Evolutionary conservation across 2,797 vertebrate genomes (phyloP), one percentile per base, ranked within the genome.

Genomic region (Adelosebastes latens): DNA sequence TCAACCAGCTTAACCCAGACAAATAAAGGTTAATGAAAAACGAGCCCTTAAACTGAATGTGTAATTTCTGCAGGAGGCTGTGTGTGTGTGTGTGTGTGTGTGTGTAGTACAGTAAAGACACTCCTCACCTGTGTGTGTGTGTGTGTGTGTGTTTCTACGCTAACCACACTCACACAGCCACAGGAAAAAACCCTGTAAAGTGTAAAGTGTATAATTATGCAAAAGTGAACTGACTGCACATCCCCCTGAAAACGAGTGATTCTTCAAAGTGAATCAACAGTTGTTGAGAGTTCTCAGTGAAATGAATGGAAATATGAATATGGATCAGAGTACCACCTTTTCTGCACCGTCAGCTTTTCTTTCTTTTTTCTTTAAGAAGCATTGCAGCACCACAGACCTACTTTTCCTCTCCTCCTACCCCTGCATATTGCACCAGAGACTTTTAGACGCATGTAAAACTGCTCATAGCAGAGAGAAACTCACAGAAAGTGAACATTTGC

Each of bases 21-120:
- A 90, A 92, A 88, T 91, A 86, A 84, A 91, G 82, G 89, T 87
- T 88, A 91, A 92, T 92, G 88, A 89, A 92, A 91, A 90, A 89
- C 42, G 14, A 84, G 85, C 79, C 76, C 77, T 82, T 77, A 77
- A 78, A 84, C 85, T 81, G 72, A 87, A 84, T 77, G 56, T 83
- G 76, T 88, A 82, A 87, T 91, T 89, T 87, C 76, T 66, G 29
- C 69, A 34, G 60, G 36, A 72, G 84, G 83, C 55, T 74, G 52
- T 34, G 18, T 46, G 46, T n/a, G 32, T 36, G 34, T 36, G 32
- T 34, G 32, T 61, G 31, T 29, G 39, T 72, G 46, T 42, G 59
- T 68, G 36, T 72, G 60, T 36, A 22, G 25, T 46, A 27, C 24
- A 29, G 31, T 52, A 25, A n/a, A 86, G 13, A 62, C 25, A 56